Base-by-base conservation (phyloP, 2,888 invertebrate species). In the Eristalinus sepulchralis region DNA sequence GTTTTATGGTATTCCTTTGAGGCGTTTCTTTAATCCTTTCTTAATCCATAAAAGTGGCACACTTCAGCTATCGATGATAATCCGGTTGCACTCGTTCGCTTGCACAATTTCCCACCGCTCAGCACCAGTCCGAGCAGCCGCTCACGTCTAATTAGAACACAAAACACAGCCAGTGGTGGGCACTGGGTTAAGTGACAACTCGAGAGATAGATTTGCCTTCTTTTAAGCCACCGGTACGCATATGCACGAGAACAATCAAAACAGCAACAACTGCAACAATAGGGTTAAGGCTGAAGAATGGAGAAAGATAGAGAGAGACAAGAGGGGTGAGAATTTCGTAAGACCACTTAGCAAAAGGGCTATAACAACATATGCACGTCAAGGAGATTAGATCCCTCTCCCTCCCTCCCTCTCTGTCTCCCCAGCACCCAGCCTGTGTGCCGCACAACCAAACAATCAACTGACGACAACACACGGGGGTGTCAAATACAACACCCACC, bases 1-100 rank as follows among this genome's bases (percentile, higher is more conserved):
- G 80, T 84, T 80, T 84, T 76, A 80, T 68, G 80, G 67, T 84
- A 76, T 72, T 76, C 84, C 84, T 84, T 72, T 76, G 47, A 27
- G 27, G 60, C 67, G 55, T 13, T 17, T 13, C 8, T 47, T 39
- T 53, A 60, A 71, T 80, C 80, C 84, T 71, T 62, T 47, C 57
- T 72, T 76, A 67, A 80, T 80, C 71, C 80, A 75, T 80, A 80
- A 80, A 76, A 71, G 53, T 34, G 33, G 20, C 66, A 67, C 53
- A 55, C 47, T 60, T 34, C 64, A 17, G 36, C 39, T 79, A 27
- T 27, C 72, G 53, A 59, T 31, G 57, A 67, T 60, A 64, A 36
- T 63, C 53, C 60, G 33, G 13, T 27, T 27, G 17, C 47, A 39
- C 63, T 34, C 63, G 34, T n/a, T 8, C 2, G 33, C n/a, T 39